phyloP scores from a whole-genome alignment of 2,888 invertebrate genomes.

The Drosophila meridiana region DNA sequence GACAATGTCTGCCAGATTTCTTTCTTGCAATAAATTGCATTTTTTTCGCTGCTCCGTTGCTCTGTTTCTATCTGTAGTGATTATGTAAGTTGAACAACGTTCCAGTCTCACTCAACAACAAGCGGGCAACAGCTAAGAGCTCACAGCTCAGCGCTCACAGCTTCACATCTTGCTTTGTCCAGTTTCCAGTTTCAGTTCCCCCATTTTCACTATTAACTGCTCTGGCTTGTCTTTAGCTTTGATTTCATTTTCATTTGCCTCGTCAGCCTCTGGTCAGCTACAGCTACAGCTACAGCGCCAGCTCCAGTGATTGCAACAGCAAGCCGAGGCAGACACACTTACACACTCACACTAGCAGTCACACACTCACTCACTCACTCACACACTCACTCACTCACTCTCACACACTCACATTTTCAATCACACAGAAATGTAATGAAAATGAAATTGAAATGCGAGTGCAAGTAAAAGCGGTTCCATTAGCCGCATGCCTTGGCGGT shows the following conservation, averaged over 20 bases:
- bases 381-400: constrained; percentile 7
- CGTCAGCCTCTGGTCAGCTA: constrained; percentile 58
- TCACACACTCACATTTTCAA: background rate
- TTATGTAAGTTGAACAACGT: constrained; percentile 60
- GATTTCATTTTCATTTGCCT: constrained; percentile 74
- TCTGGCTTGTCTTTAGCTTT: constrained; percentile 71
- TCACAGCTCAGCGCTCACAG: background rate
- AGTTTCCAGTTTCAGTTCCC: constrained; percentile 33
- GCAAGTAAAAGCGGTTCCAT: constrained; percentile 62
- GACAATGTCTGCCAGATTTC: constrained; percentile 57
- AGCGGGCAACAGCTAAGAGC: background rate
- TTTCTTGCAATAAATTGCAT: constrained; percentile 69
- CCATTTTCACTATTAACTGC: constrained; percentile 50
- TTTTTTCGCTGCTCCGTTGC: constrained; percentile 17
- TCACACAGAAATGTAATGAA: constrained; percentile 42
- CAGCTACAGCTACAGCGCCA: constrained; percentile 61
- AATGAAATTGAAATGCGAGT: constrained; percentile 55
- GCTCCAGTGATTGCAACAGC: constrained; percentile 24
- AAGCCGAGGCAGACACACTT: constrained; percentile 17
- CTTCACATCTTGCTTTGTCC: constrained; percentile 26
- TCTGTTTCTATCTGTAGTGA: constrained; percentile 58
- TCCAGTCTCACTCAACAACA: constrained; percentile 40
- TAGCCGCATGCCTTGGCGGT: constrained; percentile 14
- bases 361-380: constrained; percentile 3
- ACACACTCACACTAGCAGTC: background rate